Evolutionary conservation across 2,797 vertebrate species (phyloP).

Genomic region (Chelonia mydas): DNA sequence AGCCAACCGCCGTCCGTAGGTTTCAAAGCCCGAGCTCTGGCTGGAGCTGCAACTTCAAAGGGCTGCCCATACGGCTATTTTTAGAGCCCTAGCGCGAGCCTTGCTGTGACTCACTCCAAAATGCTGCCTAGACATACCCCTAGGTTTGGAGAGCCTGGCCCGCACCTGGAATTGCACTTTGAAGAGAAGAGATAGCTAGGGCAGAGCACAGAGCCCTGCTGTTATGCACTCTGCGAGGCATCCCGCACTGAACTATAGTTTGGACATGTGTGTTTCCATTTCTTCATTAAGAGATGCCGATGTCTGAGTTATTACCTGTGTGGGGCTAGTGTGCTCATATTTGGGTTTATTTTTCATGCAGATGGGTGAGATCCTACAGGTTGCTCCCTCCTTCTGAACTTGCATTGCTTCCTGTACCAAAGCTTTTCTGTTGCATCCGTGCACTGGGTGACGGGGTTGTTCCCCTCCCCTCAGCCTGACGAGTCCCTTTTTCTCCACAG

Average conservation of each 20-base stretch:
- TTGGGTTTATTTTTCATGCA: accelerated
- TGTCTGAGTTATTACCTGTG: background rate
- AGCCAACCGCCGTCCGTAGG: background rate
- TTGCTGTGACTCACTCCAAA: background rate
- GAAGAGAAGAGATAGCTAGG: background rate
- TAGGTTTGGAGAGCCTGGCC: background rate
- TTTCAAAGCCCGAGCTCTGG: background rate
- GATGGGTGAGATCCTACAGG: background rate
- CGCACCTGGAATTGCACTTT: background rate
- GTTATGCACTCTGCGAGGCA: background rate
- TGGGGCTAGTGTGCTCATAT: background rate
- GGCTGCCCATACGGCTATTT: too few relatives aligned
- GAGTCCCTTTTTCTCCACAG: constrained; percentile 73
- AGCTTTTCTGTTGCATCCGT: background rate
- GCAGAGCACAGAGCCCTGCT: background rate
- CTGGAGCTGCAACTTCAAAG: background rate
- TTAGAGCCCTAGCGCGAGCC: background rate
- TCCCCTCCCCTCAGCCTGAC: background rate
- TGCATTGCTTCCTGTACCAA: background rate
- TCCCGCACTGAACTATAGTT: accelerated
- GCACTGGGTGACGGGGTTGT: accelerated
- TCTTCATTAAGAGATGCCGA: background rate
- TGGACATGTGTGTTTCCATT: background rate
- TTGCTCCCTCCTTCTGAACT: background rate
- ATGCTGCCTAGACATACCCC: background rate